Evolutionary conservation across 2,797 vertebrate genomes (phyloP).

Genomic region (Hozukius guyotensis): DNA sequence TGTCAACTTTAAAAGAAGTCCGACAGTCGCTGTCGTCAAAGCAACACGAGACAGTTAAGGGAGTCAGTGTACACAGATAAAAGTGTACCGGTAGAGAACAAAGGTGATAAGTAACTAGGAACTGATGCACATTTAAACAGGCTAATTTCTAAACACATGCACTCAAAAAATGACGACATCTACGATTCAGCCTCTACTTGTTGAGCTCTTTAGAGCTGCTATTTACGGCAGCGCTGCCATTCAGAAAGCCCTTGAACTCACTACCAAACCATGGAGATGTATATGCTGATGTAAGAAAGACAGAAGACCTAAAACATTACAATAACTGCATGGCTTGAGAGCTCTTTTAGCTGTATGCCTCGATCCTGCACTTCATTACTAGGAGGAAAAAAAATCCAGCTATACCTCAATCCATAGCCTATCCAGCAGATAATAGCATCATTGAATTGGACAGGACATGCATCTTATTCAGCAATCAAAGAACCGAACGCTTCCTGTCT

Average conservation of each 20-base stretch:
- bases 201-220: background rate
- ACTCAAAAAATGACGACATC: background rate
- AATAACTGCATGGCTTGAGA: background rate
- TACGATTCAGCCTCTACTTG: background rate
- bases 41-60: background rate
- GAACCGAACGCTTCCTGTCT: background rate
- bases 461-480: background rate
- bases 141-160: background rate
- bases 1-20: slow-evolving; percentile 20
- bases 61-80: background rate
- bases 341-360: background rate
- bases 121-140: background rate
- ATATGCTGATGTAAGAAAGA: background rate
- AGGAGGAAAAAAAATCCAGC: background rate
- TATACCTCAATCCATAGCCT: background rate
- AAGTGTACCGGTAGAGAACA: background rate
- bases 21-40: background rate
- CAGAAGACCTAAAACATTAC: background rate
- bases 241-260: background rate
- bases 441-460: background rate
- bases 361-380: background rate
- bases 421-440: background rate
- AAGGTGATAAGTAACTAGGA: background rate
- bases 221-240: background rate
- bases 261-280: background rate